Conservation (phyloP, 2,797 vertebrate species). For the Molossus alvarezi region DNA sequence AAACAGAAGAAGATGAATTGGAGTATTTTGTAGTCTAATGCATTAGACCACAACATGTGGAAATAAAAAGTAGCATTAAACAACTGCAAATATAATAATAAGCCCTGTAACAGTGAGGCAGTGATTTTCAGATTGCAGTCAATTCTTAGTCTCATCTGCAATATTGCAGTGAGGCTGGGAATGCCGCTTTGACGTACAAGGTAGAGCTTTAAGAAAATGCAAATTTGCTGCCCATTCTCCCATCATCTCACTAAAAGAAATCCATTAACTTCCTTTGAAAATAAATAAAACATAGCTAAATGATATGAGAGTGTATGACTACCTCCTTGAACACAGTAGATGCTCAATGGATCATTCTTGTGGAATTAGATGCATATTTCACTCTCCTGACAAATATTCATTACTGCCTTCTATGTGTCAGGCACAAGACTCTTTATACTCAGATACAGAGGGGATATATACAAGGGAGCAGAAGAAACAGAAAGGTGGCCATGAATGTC, state of each 20-base stretch:
- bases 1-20: constrained; percentile 79
- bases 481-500: not conserved
- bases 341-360: constrained; percentile 46
- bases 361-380: constrained; percentile 10
- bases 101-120: constrained; percentile 6
- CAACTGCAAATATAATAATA: constrained; percentile 68
- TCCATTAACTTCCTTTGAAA: constrained; percentile 58
- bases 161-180: not conserved
- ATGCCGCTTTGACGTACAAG: constrained; percentile 30
- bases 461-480: not conserved
- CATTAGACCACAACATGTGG: constrained; percentile 71
- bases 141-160: constrained; percentile 44
- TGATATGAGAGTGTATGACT: not conserved
- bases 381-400: constrained; percentile 60
- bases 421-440: constrained; percentile 47
- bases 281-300: constrained; percentile 44
- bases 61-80: constrained; percentile 77
- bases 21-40: constrained; percentile 74
- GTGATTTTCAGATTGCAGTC: constrained; percentile 65
- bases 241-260: constrained; percentile 10
- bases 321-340: not conserved
- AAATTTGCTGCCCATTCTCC: not conserved
- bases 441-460: not conserved
- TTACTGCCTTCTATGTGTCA: not conserved
- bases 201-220: constrained; percentile 49